Conservation (phyloP, 1,140 invertebrate genomes). For the Bradysia coprophila region DNA sequence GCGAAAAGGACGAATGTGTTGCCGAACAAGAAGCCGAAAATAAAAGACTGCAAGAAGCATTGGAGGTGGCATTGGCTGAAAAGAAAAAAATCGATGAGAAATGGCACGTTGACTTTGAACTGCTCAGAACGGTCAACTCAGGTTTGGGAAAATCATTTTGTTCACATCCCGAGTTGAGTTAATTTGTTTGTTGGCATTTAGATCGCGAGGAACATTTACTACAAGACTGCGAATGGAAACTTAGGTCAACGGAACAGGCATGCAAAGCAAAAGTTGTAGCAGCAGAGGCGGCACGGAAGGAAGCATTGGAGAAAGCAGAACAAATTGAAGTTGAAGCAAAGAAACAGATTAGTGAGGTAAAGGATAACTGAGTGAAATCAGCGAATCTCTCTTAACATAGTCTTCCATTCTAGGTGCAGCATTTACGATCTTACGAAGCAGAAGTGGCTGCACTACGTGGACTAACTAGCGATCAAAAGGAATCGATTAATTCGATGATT, state of each 20-base stretch:
- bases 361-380: neutral
- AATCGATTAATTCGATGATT: constrained; percentile 29
- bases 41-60: constrained; percentile 30
- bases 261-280: constrained; percentile 40
- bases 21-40: constrained; percentile 25
- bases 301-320: constrained; percentile 26
- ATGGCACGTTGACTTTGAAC: constrained; percentile 42
- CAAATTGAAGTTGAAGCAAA: constrained; percentile 26
- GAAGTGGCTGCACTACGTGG: constrained; percentile 36
- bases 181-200: too few relatives aligned
- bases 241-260: constrained; percentile 38
- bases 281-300: constrained; percentile 28
- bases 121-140: constrained; percentile 27
- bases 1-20: constrained; percentile 24
- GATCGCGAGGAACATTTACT: constrained; percentile 39
- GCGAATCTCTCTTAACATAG: constrained; percentile 1
- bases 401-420: constrained; percentile 25
- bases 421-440: constrained; percentile 33
- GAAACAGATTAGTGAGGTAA: constrained; percentile 23
- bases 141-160: too few relatives aligned
- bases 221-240: constrained; percentile 49
- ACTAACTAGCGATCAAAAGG: constrained; percentile 35
- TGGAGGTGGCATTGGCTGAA: constrained; percentile 36
- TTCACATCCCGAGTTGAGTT: too few relatives aligned
- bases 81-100: constrained; percentile 33